A percentile compares a stretch with the other conserved stretches of the same genome.
Evolutionary conservation across 2,888 invertebrate genomes (phyloP).

Genomic region (Xylota segnis): DNA sequence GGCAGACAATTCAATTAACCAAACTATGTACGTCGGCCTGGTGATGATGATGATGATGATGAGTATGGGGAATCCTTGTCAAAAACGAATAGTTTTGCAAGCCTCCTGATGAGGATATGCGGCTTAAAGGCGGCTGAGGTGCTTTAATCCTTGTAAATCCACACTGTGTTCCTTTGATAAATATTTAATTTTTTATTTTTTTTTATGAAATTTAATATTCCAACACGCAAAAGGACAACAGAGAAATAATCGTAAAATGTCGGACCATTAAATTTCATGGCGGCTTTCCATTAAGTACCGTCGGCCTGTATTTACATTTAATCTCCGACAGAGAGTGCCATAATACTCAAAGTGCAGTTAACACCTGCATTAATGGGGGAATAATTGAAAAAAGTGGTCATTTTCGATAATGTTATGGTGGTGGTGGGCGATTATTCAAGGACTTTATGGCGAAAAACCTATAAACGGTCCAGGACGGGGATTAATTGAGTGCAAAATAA

Average conservation of each 20-base stretch:
- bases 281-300: background rate
- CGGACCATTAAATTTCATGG: conserved; percentile 9
- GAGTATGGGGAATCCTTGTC: background rate
- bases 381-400: background rate
- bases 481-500: too few relatives aligned
- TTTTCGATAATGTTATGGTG: background rate
- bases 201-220: background rate
- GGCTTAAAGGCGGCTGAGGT: background rate
- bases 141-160: background rate
- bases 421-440: background rate
- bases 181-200: background rate
- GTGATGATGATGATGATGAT: background rate
- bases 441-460: background rate
- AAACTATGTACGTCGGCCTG: conserved; percentile 2
- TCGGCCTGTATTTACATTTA: conserved; percentile 24
- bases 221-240: background rate
- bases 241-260: background rate
- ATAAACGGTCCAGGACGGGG: too few relatives aligned
- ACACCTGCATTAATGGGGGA: conserved; percentile 23
- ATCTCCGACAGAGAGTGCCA: conserved; percentile 4
- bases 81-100: background rate
- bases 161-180: background rate
- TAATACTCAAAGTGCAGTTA: conserved; percentile 9
- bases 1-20: conserved; percentile 29
- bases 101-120: background rate